Evolutionary conservation across 1,140 invertebrate genomes (phyloP), one percentile per base, ranked within the genome.

Genomic region (Euura lappo): DNA sequence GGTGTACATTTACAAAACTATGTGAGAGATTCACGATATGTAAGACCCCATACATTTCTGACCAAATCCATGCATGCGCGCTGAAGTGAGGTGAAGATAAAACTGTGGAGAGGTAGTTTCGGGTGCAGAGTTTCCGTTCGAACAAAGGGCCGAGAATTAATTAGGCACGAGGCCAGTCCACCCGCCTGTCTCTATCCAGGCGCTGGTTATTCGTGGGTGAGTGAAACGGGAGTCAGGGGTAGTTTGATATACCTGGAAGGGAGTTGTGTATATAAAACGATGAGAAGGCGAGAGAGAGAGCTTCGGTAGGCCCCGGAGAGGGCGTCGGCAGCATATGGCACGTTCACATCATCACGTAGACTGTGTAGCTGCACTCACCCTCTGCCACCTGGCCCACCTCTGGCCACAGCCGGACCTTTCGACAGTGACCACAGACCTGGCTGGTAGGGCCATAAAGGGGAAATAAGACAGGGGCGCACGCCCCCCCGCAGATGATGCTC

Each of bases 61-160:
- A 60, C 13, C 51, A 6, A 60, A 60, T 5, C 51, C 51, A 60
- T 60, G 51, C 51, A 60, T 7, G 11, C 47, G 2, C 47, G 51
- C 51, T 2, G 13, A 60, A 8, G 51, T 60, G 51, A 5, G 8
- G 3, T 11, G 6, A 42, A 68, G 66, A 68, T 68, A 68, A 68
- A 68, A 68, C 3, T 68, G 4, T 28, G 13, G 8, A 68, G 66
- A 11, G 28, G 3, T 10, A 68, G 5, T 75, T 51, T 70, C 46
- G 66, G 11, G 69, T 70, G 69, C 68, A 65, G 46, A 44, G 68
- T 74, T 83, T 83, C 79, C 78, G 81, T 80, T 85, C 82, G 81
- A 87, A 87, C 84, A 87, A 86, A 84, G 80, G 79, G 75, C 79
- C 79, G 81, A 80, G 82, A 86, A 87, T 87, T 87, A 87, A 87